phyloP scores from a whole-genome alignment of 2,797 vertebrate species.

The Amblyraja radiata region DNA sequence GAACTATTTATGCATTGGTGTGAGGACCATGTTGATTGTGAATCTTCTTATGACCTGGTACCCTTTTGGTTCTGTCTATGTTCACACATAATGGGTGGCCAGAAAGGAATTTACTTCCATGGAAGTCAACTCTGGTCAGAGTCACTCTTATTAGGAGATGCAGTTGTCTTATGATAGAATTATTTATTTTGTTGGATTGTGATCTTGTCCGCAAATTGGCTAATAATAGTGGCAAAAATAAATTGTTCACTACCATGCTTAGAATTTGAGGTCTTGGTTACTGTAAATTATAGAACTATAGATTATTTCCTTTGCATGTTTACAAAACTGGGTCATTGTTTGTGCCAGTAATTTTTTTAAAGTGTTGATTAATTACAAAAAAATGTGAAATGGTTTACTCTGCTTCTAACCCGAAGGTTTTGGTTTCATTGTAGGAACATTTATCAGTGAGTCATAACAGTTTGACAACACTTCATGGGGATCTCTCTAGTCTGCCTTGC shows the following conservation, averaged over 20 bases:
- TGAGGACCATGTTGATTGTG: background rate
- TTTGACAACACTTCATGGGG: conserved; percentile 88
- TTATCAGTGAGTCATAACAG: conserved; percentile 96
- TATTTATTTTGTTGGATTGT: background rate
- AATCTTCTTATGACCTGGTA: background rate
- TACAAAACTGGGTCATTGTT: background rate
- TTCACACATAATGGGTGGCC: background rate
- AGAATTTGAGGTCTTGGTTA: background rate
- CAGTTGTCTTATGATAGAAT: background rate
- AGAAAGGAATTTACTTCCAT: background rate
- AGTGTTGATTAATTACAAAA: background rate
- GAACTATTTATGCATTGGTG: background rate
- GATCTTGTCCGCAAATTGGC: background rate
- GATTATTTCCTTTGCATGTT: background rate
- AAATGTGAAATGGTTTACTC: background rate
- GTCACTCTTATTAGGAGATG: background rate
- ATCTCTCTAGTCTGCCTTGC: conserved; percentile 85
- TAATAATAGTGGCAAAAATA: background rate
- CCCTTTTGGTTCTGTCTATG: background rate
- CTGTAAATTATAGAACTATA: background rate
- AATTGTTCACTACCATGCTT: background rate
- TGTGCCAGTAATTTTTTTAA: background rate
- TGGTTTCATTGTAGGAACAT: conserved; percentile 73
- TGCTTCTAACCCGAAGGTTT: background rate
- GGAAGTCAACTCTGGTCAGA: background rate